Evolutionary conservation across 2,113 vertebrate species (phyloP), one percentile per base, ranked within the genome.

Genomic region (Chaenogobius annularis): DNA sequence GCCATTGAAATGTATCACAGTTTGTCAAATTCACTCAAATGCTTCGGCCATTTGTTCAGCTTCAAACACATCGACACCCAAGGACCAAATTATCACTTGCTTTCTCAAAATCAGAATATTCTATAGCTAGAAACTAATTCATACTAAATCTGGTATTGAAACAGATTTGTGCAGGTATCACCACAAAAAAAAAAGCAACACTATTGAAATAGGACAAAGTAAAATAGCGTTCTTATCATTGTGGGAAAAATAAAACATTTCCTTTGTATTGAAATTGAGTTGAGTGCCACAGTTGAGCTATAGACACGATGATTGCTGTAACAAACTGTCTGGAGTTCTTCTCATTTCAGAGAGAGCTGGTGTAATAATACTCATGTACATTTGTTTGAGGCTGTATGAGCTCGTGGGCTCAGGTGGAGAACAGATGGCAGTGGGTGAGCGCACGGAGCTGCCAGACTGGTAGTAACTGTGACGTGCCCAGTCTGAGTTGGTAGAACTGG

Each of bases 341-440:
- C 37, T 35, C 13, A 61, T 61, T 63, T 63, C 61, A 63, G 43
- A 43, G 1, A 5, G 17, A 63, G 35, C 19, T 40, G 59, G 59
- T 62, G 15, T 19, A 19, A 35, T 35, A 19, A 37, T 37, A 37
- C 37, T 62, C 15, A 19, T 19, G 59, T 10, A 70, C 22, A 26
- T 54, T 35, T 47, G 62, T 40, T 15, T 15, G 22, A 0, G 72
- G 70, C 68, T 37, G 20, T 20, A 47, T 26, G 78, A 77, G 61
- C 44, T 78, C 75, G 59, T 68, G 80, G 73, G 84, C 75, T 83
- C 77, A 80, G 77, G 82, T 85, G 75, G 83, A 76, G 66, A 74
- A 59, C 84, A 88, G 88, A 85, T 87, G 85, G 86, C 67, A 77
- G 79, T 85, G 78, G 84, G 80, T 43, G 76, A 80, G 31, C 70